Percentiles rank a stretch among this genome's conserved stretches.
Conservation (phyloP, 2,888 invertebrate genomes). For the Apodemia mormo region DNA sequence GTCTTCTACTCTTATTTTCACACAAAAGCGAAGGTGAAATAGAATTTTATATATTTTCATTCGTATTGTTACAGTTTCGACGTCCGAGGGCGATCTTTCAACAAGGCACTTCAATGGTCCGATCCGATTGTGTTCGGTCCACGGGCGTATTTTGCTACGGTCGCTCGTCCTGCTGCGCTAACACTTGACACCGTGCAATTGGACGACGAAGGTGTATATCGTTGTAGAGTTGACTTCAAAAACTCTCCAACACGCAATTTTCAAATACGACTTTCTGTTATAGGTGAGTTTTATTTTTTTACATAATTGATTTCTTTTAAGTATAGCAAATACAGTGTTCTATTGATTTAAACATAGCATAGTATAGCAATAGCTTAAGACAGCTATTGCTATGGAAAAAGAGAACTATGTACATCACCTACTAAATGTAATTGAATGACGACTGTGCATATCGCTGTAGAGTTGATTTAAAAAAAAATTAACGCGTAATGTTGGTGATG, state of each 20-base stretch:
- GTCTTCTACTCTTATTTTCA: neutral
- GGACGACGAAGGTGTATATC: conserved; percentile 92
- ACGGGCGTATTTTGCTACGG: conserved; percentile 91
- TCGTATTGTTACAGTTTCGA: conserved; percentile 86
- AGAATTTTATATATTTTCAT: neutral
- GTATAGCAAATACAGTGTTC: too few species aligned
- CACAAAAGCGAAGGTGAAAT: neutral
- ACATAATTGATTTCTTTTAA: too few species aligned
- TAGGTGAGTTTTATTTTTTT: conserved; percentile 84
- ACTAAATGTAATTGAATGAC: too few species aligned
- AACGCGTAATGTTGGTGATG: too few species aligned
- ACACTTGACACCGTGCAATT: conserved; percentile 92
- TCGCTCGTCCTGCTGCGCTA: conserved; percentile 90
- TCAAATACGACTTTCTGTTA: conserved; percentile 93
- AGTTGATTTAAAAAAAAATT: too few species aligned
- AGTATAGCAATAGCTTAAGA: too few species aligned
- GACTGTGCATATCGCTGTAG: too few species aligned
- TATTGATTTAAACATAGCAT: too few species aligned
- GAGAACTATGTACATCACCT: too few species aligned
- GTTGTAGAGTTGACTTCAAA: conserved; percentile 94
- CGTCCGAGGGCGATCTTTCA: conserved; percentile 90
- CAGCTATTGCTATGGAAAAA: too few species aligned
- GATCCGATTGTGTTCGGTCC: conserved; percentile 92
- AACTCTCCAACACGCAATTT: conserved; percentile 94
- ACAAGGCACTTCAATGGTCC: conserved; percentile 92